These are phyloP conservation scores for Nymphicus hollandicus DNA, from an alignment of 2,113 vertebrate genomes.

Conservation along the genomic window DNA sequence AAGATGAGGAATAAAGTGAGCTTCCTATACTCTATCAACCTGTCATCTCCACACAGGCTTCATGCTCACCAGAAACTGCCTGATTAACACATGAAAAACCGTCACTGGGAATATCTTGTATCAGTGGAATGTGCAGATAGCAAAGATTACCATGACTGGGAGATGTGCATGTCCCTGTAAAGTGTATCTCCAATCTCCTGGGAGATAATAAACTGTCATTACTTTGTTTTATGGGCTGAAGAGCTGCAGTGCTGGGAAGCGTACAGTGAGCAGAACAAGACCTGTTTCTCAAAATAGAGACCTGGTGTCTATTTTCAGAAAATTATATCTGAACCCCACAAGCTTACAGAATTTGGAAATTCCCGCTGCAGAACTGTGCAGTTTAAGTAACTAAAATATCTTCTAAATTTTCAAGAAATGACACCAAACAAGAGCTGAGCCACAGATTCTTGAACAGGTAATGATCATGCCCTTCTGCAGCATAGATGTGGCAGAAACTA, in stretches of 20 bases:
- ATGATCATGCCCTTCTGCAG: background rate
- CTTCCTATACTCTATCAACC: background rate
- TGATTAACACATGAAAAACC: background rate
- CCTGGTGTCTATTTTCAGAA: background rate
- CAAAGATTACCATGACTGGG: background rate
- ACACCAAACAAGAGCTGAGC: background rate
- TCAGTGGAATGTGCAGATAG: background rate
- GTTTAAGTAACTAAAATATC: background rate
- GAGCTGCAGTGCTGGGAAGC: background rate
- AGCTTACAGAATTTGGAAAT: background rate
- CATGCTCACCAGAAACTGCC: background rate
- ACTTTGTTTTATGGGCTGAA: background rate
- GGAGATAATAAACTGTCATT: background rate
- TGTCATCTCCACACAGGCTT: background rate
- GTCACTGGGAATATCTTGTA: background rate
- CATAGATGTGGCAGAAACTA: background rate
- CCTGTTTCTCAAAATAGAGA: background rate
- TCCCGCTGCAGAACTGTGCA: rapidly evolving
- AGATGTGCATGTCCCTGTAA: background rate
- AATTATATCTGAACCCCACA: background rate
- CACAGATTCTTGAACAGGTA: background rate
- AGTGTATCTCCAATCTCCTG: background rate
- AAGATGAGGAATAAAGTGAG: background rate
- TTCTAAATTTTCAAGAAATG: background rate
- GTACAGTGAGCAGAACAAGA: background rate